phyloP scores from a whole-genome alignment of 2,888 invertebrate species.

The Leptopilina myrica region DNA sequence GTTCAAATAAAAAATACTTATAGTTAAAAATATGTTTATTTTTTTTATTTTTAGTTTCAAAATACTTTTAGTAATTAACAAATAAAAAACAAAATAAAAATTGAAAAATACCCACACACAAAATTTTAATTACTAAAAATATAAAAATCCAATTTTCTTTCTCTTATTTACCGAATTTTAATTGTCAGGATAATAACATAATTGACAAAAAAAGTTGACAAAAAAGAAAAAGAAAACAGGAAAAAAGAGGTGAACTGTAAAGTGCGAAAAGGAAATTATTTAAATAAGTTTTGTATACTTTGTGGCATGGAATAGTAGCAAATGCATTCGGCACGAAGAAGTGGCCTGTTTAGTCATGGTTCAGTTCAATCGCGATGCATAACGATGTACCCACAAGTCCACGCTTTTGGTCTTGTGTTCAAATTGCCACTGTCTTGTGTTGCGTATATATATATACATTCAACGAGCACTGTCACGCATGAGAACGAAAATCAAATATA shows the following conservation, averaged over 20 bases:
- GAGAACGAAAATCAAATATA: slow-evolving; percentile 49
- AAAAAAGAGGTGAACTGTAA: not conserved
- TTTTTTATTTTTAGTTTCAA: no score
- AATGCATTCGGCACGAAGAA: slow-evolving; percentile 43
- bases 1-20: no score
- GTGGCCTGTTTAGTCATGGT: slow-evolving; percentile 59
- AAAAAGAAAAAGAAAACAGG: no score
- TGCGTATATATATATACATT: slow-evolving; percentile 46
- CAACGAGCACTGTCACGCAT: slow-evolving; percentile 50
- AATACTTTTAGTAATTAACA: no score
- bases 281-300: not conserved
- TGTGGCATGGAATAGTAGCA: not conserved
- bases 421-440: slow-evolving; percentile 29
- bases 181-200: no score
- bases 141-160: no score
- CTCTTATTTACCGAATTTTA: no score
- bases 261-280: not conserved
- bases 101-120: no score
- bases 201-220: no score
- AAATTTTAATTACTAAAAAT: no score
- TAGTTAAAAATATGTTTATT: no score
- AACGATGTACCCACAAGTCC: slow-evolving; percentile 50
- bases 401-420: slow-evolving; percentile 44
- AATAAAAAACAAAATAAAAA: no score
- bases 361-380: slow-evolving; percentile 54